Conservation (phyloP, 2,797 vertebrate genomes). For the Spinibarbus caldwelli region DNA sequence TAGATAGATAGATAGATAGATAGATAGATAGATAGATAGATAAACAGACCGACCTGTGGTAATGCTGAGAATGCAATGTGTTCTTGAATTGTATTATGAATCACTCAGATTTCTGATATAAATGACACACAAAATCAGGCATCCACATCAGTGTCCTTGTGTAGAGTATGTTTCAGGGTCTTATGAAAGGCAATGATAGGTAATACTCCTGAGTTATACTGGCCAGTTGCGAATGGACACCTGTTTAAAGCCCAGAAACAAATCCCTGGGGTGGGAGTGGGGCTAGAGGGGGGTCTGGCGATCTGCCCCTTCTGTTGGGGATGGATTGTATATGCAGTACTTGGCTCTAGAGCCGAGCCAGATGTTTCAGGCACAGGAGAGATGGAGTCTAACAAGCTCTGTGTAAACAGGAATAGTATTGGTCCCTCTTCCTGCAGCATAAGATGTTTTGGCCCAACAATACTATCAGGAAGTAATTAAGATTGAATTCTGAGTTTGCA, state of each 20-base stretch:
- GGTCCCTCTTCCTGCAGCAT: constrained; percentile 26
- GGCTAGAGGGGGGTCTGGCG: constrained; percentile 4
- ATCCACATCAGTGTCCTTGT: not conserved
- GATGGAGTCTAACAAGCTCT: constrained; percentile 67
- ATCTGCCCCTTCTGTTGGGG: constrained; percentile 12
- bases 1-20: too few species aligned
- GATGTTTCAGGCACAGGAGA: constrained; percentile 67
- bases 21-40: not conserved
- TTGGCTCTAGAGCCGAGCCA: constrained; percentile 67
- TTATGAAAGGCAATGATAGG: constrained; percentile 21
- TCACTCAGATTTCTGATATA: not conserved
- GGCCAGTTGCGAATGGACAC: constrained; percentile 19
- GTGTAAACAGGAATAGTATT: constrained; percentile 66
- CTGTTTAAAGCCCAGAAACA: constrained; percentile 34
- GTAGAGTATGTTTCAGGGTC: not conserved
- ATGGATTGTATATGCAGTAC: constrained; percentile 41
- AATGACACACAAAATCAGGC: not conserved
- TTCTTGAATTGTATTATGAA: not conserved
- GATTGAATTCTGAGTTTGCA: constrained; percentile 30
- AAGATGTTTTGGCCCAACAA: constrained; percentile 7
- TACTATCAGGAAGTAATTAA: constrained; percentile 20
- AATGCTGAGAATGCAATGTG: not conserved
- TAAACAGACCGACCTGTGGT: not conserved
- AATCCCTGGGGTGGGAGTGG: not conserved
- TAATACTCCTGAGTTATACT: constrained; percentile 6